phyloP scores from a whole-genome alignment of 1,140 invertebrate species.

The Trichomalopsis sarcophagae region DNA sequence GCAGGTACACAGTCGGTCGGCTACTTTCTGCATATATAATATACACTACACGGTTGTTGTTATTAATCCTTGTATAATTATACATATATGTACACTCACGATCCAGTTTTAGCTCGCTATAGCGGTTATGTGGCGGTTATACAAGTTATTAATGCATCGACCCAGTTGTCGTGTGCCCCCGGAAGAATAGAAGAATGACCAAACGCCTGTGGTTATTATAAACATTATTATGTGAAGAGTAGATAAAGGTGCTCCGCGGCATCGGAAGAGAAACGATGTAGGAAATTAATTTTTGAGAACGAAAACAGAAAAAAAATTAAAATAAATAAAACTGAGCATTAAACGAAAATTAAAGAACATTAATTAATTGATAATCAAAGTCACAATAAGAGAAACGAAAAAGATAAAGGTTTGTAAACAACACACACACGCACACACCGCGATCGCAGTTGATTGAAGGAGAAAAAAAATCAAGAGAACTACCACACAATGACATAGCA shows the following conservation, averaged over 20 bases:
- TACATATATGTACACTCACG: not conserved
- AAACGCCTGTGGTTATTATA: slow-evolving; percentile 40
- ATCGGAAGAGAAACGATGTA: not conserved
- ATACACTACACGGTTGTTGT: too few relatives aligned
- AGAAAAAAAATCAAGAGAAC: slow-evolving; percentile 54
- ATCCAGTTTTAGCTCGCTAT: not conserved
- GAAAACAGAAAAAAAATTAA: not conserved
- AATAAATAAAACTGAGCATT: not conserved
- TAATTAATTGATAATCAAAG: slow-evolving; percentile 2
- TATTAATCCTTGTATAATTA: not conserved
- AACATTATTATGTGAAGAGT: not conserved
- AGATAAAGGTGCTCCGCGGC: slow-evolving; percentile 6
- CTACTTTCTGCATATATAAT: not conserved
- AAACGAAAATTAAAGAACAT: not conserved
- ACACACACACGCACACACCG: slow-evolving; percentile 43
- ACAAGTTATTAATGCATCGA: not conserved
- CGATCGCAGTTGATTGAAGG: slow-evolving; percentile 44
- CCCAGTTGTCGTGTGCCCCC: slow-evolving; percentile 14
- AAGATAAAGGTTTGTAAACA: slow-evolving; percentile 39
- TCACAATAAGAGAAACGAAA: slow-evolving; percentile 30
- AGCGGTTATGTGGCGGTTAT: not conserved
- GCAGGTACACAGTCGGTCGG: not conserved
- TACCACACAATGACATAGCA: slow-evolving; percentile 72
- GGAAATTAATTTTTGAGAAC: slow-evolving; percentile 9
- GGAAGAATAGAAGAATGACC: slow-evolving; percentile 36